Base-by-base conservation (phyloP, 2,797 vertebrate species). In the Macrochelys suwanniensis region DNA sequence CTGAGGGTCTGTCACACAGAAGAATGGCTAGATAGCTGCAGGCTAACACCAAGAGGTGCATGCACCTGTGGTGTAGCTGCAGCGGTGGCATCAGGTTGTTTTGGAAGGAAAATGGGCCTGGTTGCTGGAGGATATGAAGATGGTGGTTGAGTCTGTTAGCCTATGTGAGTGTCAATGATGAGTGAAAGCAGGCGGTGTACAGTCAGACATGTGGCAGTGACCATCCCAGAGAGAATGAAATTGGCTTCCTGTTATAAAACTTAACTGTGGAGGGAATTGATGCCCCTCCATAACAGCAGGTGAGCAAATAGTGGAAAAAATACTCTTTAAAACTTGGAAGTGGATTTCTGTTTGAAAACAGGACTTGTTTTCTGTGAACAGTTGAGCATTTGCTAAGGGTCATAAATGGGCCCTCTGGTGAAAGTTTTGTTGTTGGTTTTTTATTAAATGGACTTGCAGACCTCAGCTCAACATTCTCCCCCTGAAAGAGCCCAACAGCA, bases 401-500 rank as follows among this genome's bases (percentile, higher is more conserved):
- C 37, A 42, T 49, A 6, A 81, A 74, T 47, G 19, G 51, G 13
- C 80, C 61, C 84, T 50, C 11, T 25, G 53, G 31, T 49, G 28
- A 74, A 85, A 90, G 56, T 47, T 51, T 87, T 28, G 81, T 84
- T 82, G 17, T 92, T 86, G 9, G 71, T 53, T 81, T 88, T 88
- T 56, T 89, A 89, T 88, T 86, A 89, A 88, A 65, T 37, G 82
- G 94, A 79, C 51, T 68, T 91, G 45, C 10, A 65, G 31, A 61
- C 19, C 85, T 93, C 84, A 88, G 26, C 13, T 84, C 54, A 80
- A 45, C 6, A 37, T 49, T 23, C 16, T 82, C 5, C 90, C 47
- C 78, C 31, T 23, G 84, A 54, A 90, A 95, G 11, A 49, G 11
- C 37, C 88, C 59, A 80, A 10, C 78, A 80, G 26, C 4, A 0